A percentile compares a stretch with the other conserved stretches of the same genome.
Evolutionary conservation across 2,113 vertebrate species (phyloP).

Genomic region (Lamprotornis superbus): DNA sequence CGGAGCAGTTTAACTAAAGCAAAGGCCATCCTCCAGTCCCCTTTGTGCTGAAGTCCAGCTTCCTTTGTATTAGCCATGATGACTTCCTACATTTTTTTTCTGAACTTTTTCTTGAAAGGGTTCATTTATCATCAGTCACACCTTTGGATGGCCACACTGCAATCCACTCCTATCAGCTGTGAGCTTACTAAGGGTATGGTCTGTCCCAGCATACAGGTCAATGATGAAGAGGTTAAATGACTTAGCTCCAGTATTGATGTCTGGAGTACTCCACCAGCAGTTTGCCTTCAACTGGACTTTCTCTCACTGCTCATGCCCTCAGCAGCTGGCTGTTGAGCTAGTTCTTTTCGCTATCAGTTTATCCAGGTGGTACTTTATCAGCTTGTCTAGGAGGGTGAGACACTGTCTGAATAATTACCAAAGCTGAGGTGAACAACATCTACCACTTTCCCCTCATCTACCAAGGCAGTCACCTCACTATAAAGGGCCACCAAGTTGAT

Average conservation of each 20-base stretch:
- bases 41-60: background rate
- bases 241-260: background rate
- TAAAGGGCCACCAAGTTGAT: background rate
- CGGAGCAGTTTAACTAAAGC: background rate
- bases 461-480: background rate
- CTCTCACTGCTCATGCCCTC: background rate
- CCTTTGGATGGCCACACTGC: background rate
- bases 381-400: background rate
- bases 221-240: background rate
- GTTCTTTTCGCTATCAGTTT: background rate
- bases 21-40: background rate
- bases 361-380: background rate
- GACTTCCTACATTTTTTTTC: background rate
- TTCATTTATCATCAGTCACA: background rate
- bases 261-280: background rate
- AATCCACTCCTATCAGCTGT: background rate
- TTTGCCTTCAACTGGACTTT: background rate
- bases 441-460: background rate
- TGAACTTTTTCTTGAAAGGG: background rate
- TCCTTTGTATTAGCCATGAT: background rate
- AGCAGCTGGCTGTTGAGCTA: background rate
- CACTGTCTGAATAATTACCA: background rate
- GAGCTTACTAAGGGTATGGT: accelerated
- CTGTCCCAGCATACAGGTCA: background rate
- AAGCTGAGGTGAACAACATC: background rate